Evolutionary conservation across 1,140 invertebrate genomes (phyloP).

Genomic region (Liolophura sinensis): DNA sequence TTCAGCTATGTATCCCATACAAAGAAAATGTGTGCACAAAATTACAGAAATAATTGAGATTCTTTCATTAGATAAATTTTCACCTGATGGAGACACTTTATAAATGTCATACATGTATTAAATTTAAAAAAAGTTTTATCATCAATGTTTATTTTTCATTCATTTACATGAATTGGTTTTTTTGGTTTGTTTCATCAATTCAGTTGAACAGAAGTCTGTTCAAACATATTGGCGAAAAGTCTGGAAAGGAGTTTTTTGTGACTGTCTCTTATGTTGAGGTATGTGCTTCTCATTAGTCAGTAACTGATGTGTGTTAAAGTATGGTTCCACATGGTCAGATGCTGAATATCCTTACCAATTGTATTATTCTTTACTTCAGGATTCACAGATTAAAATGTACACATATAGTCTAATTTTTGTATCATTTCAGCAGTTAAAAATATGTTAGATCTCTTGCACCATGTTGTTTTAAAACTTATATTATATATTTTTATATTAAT

Average conservation of each 20-base stretch:
- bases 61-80: too few relatives aligned
- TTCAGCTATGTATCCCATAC: too few relatives aligned
- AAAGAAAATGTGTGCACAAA: too few relatives aligned
- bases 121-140: background rate
- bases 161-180: background rate
- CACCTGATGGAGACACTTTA: too few relatives aligned
- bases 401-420: background rate
- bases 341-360: too few relatives aligned
- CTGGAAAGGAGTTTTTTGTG: conserved; percentile 30
- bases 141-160: background rate
- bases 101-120: too few relatives aligned
- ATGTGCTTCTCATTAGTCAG: background rate
- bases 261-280: conserved; percentile 34
- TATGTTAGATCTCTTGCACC: background rate
- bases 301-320: too few relatives aligned
- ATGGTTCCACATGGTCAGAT: too few relatives aligned
- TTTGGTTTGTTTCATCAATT: conserved; percentile 9
- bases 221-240: conserved; percentile 17
- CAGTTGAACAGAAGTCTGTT: conserved; percentile 36
- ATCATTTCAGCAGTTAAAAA: background rate
- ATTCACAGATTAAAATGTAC: background rate
- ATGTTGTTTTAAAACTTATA: too few relatives aligned
- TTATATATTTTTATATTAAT: too few relatives aligned
- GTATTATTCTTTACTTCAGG: background rate
- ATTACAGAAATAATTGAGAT: too few relatives aligned